These are phyloP conservation scores for Caerostris darwini DNA, from an alignment of 1,140 invertebrate species.

Conservation along the genomic window DNA sequence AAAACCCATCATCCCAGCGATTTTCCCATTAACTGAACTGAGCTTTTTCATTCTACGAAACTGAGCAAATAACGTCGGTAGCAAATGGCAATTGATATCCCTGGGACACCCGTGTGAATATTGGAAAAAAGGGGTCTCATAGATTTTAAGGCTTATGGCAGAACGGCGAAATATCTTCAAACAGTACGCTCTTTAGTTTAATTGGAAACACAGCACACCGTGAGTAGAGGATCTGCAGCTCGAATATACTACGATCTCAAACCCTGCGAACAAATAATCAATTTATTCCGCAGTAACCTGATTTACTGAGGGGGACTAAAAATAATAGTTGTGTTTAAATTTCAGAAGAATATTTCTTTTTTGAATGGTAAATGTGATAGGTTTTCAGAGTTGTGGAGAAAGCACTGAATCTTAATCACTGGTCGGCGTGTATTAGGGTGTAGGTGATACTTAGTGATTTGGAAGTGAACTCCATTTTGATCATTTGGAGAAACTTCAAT, in stretches of 20 bases:
- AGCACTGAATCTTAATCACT: too few species aligned
- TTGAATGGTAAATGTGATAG: too few species aligned
- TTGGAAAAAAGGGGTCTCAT: constrained; percentile 17
- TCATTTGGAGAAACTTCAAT: too few species aligned
- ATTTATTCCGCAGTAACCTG: too few species aligned
- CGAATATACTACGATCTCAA: not conserved
- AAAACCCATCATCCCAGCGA: not conserved
- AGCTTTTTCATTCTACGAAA: constrained; percentile 43
- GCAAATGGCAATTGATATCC: constrained; percentile 18
- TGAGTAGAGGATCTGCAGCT: not conserved
- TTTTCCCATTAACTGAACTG: constrained; percentile 30
- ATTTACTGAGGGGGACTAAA: too few species aligned
- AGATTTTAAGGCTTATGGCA: constrained; percentile 51
- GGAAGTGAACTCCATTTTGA: too few species aligned
- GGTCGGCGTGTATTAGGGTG: too few species aligned
- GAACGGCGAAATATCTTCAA: not conserved
- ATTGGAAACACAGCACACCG: constrained; percentile 44
- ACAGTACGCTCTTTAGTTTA: constrained; percentile 40
- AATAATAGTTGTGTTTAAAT: too few species aligned
- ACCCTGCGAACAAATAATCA: not conserved
- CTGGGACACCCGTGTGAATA: constrained; percentile 39
- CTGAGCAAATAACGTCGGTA: constrained; percentile 10
- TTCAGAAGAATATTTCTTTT: too few species aligned
- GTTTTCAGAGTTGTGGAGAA: too few species aligned
- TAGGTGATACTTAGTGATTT: too few species aligned